Evolutionary conservation across 1,140 invertebrate genomes (phyloP), one percentile per base, ranked within the genome.

Genomic region (Streblospio benedicti): DNA sequence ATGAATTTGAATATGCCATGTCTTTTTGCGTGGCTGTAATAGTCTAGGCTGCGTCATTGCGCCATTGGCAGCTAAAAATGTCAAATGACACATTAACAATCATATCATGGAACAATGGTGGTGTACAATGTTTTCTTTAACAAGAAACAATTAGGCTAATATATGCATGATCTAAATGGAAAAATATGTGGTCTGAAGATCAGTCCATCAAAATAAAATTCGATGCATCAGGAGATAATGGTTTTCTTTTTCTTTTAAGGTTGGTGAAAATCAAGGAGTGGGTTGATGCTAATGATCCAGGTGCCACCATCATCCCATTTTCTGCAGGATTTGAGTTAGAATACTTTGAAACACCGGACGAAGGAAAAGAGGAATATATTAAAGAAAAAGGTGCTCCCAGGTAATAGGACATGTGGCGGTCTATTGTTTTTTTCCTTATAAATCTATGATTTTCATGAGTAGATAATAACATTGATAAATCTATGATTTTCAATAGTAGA

Each of bases 191-290:
- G n/a, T n/a, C n/a, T n/a, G n/a, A n/a, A n/a, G n/a, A n/a, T n/a
- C n/a, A n/a, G n/a, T n/a, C n/a, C n/a, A n/a, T n/a, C n/a, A n/a
- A n/a, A n/a, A n/a, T n/a, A n/a, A n/a, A n/a, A n/a, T n/a, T n/a
- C n/a, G n/a, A n/a, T n/a, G n/a, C n/a, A n/a, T n/a, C n/a, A n/a
- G n/a, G n/a, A n/a, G n/a, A n/a, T n/a, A n/a, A n/a, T n/a, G n/a
- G n/a, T n/a, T n/a, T n/a, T n/a, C n/a, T 52, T 12, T 33, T 57
- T 65, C 63, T 68, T 69, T 71, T 50, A 68, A 96, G 92, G 91
- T 83, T 99, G 71, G 82, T 88, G 12, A 97, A 98, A 80, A 92
- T 99, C 66, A 99, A 99, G 75, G 93, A 97, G 79, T 99, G 94
- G 94, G 88, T 99, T 61, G 95, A 99, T 76, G 89, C 90, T 68